Evolutionary conservation across 1,140 invertebrate species (phyloP).

Genomic region (Pseudobourletiella spinata): DNA sequence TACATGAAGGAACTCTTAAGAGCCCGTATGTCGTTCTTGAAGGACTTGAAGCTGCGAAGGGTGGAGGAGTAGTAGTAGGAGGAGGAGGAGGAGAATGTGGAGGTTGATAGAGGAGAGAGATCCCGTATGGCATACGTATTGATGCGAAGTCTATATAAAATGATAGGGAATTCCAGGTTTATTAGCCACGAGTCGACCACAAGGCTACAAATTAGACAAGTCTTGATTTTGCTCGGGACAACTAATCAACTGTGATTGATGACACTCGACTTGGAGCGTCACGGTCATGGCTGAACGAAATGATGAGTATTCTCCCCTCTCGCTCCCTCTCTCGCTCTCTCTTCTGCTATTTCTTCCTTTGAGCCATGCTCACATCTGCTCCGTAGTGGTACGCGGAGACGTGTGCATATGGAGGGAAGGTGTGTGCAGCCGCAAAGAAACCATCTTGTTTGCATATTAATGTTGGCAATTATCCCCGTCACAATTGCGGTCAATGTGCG

Average conservation of each 20-base stretch:
- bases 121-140: background rate
- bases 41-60: too few species aligned
- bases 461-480: too few species aligned
- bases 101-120: background rate
- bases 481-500: too few species aligned
- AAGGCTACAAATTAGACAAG: conserved; percentile 21
- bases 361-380: too few species aligned
- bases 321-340: background rate
- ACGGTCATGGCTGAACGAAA: conserved; percentile 3
- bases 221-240: conserved; percentile 24
- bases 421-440: too few species aligned
- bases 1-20: too few species aligned
- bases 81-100: too few species aligned
- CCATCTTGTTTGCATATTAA: too few species aligned
- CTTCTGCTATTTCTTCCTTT: background rate
- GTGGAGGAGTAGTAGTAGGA: too few species aligned
- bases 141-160: background rate
- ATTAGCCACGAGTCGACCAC: conserved; percentile 10
- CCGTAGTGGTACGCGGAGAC: too few species aligned
- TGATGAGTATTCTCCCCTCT: background rate
- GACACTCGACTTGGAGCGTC: conserved; percentile 16
- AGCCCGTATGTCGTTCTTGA: too few species aligned
- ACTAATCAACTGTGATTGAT: conserved; percentile 31
- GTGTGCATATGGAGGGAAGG: too few species aligned
- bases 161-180: background rate